Evolutionary conservation across 2,797 vertebrate genomes (phyloP).

Genomic region (Bradypus variegatus): DNA sequence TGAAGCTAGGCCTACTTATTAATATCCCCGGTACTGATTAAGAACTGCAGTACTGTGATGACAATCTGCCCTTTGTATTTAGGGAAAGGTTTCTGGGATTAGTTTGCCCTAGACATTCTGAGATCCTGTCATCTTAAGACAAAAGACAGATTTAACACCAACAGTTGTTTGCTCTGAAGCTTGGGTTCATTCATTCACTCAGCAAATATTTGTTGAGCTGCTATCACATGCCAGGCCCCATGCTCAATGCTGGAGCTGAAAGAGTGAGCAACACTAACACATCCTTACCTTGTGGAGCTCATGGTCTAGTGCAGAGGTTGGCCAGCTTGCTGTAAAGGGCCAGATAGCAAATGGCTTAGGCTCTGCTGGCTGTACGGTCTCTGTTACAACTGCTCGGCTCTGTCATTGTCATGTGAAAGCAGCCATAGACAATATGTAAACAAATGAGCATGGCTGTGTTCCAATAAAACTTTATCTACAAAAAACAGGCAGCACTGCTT

Average conservation of each 20-base stretch:
- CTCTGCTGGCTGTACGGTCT: background rate
- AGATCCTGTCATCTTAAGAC: slow-evolving; percentile 47
- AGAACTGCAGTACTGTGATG: slow-evolving; percentile 20
- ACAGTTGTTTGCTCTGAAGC: background rate
- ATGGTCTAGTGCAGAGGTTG: background rate
- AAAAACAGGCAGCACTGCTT: too few species aligned
- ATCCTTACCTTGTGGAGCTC: background rate
- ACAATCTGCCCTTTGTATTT: slow-evolving; percentile 44
- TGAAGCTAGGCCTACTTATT: slow-evolving; percentile 54
- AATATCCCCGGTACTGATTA: slow-evolving; percentile 48
- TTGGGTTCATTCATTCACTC: background rate
- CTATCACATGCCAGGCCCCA: background rate
- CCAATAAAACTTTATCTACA: slow-evolving; percentile 32
- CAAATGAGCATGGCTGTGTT: background rate
- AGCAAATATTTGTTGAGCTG: background rate
- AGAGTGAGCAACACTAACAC: background rate
- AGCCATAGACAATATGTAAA: background rate
- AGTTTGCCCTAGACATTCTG: slow-evolving; percentile 44
- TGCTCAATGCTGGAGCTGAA: background rate
- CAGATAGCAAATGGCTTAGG: background rate
- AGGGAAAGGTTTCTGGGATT: slow-evolving; percentile 33
- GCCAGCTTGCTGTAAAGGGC: background rate
- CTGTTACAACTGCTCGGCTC: background rate
- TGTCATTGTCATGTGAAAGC: background rate
- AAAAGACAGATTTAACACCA: slow-evolving; percentile 34